These are phyloP conservation scores for Oithona nana DNA, from an alignment of 2,888 invertebrate species.

Conservation along the genomic window DNA sequence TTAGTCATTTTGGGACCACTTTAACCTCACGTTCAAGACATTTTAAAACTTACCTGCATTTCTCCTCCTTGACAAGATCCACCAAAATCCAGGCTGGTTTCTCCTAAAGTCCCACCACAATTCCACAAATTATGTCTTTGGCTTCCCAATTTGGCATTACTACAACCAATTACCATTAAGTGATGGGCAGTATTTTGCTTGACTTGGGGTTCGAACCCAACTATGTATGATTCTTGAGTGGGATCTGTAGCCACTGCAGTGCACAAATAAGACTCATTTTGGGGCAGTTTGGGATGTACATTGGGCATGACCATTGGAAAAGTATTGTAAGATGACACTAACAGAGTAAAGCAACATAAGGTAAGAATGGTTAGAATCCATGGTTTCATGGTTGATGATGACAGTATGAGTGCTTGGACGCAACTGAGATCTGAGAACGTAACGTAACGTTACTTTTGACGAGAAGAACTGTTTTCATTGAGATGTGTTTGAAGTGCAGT, in stretches of 20 bases:
- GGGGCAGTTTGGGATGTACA: neutral
- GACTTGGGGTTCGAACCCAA: neutral
- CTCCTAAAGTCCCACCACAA: slow-evolving; percentile 3
- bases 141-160: neutral
- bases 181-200: neutral
- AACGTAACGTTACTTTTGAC: too few species aligned
- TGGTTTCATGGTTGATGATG: too few species aligned
- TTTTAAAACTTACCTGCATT: neutral
- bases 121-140: neutral
- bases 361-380: too few species aligned
- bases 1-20: too few species aligned
- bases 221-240: neutral
- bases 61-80: neutral
- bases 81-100: neutral
- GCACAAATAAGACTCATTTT: neutral
- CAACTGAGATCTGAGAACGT: too few species aligned
- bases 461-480: too few species aligned
- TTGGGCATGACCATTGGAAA: slow-evolving; percentile 1
- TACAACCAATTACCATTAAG: slow-evolving; percentile 1
- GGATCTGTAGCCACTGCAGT: neutral
- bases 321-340: too few species aligned
- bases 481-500: too few species aligned
- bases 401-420: too few species aligned
- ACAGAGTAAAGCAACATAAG: too few species aligned
- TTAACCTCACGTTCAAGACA: too few species aligned